Percentiles rank a stretch among this genome's conserved stretches.
Evolutionary conservation across 2,113 vertebrate genomes (phyloP).

Genomic region (Aegithalos caudatus): DNA sequence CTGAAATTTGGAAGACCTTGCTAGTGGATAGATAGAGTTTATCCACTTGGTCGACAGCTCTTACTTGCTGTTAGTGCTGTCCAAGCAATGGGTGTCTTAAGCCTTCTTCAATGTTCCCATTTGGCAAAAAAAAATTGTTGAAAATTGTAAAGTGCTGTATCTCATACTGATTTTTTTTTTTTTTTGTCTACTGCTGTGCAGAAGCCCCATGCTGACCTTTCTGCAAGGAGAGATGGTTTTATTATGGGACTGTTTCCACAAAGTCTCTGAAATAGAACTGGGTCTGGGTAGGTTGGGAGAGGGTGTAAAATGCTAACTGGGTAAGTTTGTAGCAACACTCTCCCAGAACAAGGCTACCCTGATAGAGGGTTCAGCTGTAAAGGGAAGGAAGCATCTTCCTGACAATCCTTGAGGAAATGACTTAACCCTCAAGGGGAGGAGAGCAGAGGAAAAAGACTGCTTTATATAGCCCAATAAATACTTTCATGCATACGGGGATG

Average conservation of each 20-base stretch:
- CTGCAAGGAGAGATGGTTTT: not conserved
- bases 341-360: not conserved
- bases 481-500: not conserved
- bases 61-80: not conserved
- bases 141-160: not conserved
- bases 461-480: not conserved
- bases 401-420: not conserved
- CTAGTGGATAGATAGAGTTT: not conserved
- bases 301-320: not conserved
- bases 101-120: not conserved
- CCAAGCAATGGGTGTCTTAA: not conserved
- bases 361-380: not conserved
- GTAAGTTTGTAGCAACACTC: not conserved
- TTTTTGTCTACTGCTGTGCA: not conserved
- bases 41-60: not conserved
- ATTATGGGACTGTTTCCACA: not conserved
- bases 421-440: not conserved
- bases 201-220: not conserved
- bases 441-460: not conserved
- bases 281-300: not conserved
- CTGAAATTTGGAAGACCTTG: not conserved
- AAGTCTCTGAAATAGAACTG: not conserved
- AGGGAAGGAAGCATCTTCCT: slow-evolving; percentile 47
- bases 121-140: not conserved
- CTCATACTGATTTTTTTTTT: not conserved